Evolutionary conservation across 1,140 invertebrate genomes (phyloP), one percentile per base, ranked within the genome.

Genomic region (Drosophila ficusphila): DNA sequence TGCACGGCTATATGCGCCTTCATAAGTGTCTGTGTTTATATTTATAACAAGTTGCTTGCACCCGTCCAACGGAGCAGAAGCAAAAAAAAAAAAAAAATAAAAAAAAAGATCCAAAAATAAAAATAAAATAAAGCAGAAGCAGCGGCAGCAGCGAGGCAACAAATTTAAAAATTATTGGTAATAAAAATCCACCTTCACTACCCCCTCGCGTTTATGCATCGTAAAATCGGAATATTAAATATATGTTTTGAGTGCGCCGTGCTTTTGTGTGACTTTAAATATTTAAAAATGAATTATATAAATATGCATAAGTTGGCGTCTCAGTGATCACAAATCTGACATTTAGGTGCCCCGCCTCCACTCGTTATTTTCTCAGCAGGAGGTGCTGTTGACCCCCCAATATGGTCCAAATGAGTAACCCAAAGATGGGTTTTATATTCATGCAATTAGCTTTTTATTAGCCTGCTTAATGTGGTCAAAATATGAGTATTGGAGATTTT

Each of bases 91-190:
- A 60, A 8, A 38, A 48, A 2, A 27, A 19, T 0, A 16, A 48
- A 29, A 12, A n/a, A 12, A 19, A 46, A 34, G 29, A 18, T 0
- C 21, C 23, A 60, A 29, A 61, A 54, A 34, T 54, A 60, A 56
- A 47, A 27, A 53, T 48, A 31, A 46, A 58, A 33, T 25, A 48
- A 19, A 34, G 52, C 62, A 71, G 51, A 27, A 51, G 39, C 44
- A 19, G 69, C 51, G 52, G 61, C 54, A 44, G 48, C 41, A 61
- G 68, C 56, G 27, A 33, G 61, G 79, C 78, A 79, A 86, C 81
- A 86, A 86, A 86, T 85, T 88, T 81, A 19, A 88, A 86, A 81
- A 86, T 88, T 81, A 88, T 86, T 88, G 81, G 82, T 86, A 86
- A 86, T 86, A 86, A 86, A 86, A 86, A 81, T 81, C 68, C 81